Percentiles rank a stretch among this genome's conserved stretches.
phyloP scores from a whole-genome alignment of 2,797 vertebrate species.

The Emydoidea blandingii region DNA sequence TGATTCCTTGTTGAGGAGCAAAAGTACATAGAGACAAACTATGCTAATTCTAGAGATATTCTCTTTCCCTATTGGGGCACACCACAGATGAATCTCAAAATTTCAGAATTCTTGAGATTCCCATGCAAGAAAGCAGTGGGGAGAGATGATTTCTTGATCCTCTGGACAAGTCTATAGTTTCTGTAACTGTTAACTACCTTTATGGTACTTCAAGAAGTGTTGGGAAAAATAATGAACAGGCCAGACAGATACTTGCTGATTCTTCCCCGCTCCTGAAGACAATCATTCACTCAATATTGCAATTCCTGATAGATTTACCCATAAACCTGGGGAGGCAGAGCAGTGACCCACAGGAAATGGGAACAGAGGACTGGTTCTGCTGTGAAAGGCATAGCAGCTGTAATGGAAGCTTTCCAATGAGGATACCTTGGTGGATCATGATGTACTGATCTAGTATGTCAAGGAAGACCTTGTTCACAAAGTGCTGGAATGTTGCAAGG shows the following conservation, averaged over 20 bases:
- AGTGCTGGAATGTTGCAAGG: background rate
- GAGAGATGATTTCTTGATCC: background rate
- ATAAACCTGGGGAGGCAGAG: background rate
- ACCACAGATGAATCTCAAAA: background rate
- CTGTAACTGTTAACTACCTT: background rate
- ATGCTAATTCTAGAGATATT: background rate
- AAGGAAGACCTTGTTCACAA: background rate
- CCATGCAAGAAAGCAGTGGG: background rate
- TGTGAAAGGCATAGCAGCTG: background rate
- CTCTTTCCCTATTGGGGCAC: background rate
- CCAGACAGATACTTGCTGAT: background rate
- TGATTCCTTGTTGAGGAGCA: background rate
- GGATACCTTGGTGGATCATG: background rate
- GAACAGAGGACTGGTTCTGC: background rate
- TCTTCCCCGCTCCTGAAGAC: background rate
- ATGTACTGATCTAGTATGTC: background rate
- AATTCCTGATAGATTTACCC: background rate
- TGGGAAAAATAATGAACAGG: background rate
- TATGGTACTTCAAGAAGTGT: background rate
- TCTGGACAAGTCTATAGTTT: background rate
- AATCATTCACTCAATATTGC: background rate
- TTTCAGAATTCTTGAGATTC: background rate
- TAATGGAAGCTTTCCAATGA: slow-evolving; percentile 14
- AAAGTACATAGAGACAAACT: background rate
- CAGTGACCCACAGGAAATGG: background rate